These are phyloP conservation scores for Orchestia grillus DNA, from an alignment of 1,140 invertebrate genomes.

Conservation along the genomic window DNA sequence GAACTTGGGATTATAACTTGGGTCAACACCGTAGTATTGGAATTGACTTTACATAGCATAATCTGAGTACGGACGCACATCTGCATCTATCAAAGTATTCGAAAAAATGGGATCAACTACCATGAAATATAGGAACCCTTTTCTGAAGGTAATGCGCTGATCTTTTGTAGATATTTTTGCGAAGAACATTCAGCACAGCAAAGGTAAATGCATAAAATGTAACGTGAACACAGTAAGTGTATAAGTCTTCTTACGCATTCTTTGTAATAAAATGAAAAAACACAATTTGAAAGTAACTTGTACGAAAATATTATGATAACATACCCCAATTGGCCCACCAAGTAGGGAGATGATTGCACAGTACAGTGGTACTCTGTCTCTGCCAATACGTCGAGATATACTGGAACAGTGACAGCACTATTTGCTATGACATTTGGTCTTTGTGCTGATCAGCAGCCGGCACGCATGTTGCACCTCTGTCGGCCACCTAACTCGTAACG, in stretches of 20 bases:
- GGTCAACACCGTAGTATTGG: neutral
- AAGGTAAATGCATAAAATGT: too few species aligned
- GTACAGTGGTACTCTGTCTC: neutral
- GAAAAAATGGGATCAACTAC: neutral
- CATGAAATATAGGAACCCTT: neutral
- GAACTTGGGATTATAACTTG: neutral
- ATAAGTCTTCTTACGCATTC: neutral
- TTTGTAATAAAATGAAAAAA: too few species aligned
- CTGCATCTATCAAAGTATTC: neutral
- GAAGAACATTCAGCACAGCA: neutral
- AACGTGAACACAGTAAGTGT: too few species aligned
- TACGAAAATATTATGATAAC: neutral
- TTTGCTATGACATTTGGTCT: neutral
- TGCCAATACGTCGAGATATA: neutral
- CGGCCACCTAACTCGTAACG: neutral
- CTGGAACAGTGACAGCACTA: neutral
- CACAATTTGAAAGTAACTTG: neutral
- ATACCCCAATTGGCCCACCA: neutral
- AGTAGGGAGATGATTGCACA: neutral
- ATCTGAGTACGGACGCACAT: neutral
- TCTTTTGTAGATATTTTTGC: neutral
- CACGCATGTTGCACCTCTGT: neutral
- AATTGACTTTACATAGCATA: neutral
- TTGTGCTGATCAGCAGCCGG: neutral
- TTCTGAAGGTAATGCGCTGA: neutral